These are phyloP conservation scores for Carposina sasakii DNA, from an alignment of 1,140 invertebrate species.

Conservation along the genomic window DNA sequence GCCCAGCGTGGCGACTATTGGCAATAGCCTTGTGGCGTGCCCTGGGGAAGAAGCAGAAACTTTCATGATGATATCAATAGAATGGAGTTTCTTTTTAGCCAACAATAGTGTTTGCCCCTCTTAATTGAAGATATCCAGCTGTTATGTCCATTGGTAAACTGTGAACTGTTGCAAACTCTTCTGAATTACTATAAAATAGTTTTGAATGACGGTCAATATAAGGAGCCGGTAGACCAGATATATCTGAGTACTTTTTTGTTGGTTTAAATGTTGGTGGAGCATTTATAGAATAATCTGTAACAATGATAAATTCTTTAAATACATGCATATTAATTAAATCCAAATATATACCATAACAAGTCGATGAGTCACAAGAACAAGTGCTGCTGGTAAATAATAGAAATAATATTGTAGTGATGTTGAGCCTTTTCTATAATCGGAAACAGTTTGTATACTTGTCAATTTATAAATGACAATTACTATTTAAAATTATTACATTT, in stretches of 20 bases:
- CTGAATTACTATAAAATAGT: conserved; percentile 85
- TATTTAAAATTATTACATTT: too few relatives aligned
- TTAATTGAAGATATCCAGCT: conserved; percentile 87
- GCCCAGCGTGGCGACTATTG: too few relatives aligned
- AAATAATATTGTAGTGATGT: too few relatives aligned
- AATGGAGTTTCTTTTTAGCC: too few relatives aligned
- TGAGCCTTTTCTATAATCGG: too few relatives aligned
- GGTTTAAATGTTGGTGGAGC: conserved; percentile 93
- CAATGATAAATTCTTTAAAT: conserved; percentile 1
- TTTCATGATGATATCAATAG: too few relatives aligned
- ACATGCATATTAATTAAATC: conserved; percentile 2
- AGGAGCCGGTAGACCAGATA: conserved; percentile 88
- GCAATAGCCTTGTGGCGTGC: too few relatives aligned
- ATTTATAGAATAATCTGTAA: conserved; percentile 87
- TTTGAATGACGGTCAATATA: conserved; percentile 95
- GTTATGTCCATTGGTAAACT: conserved; percentile 93
- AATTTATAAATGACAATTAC: too few relatives aligned
- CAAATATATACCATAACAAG: conserved; percentile 7
- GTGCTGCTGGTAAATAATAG: too few relatives aligned
- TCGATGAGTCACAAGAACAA: too few relatives aligned
- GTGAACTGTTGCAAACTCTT: conserved; percentile 89
- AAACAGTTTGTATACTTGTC: too few relatives aligned
- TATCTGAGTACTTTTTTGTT: conserved; percentile 94
- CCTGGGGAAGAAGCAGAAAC: too few relatives aligned
- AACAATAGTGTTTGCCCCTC: conserved; percentile 89